Percentiles rank a stretch among this genome's conserved stretches.
Evolutionary conservation across 2,113 vertebrate genomes (phyloP).

Genomic region (Cyanocitta stelleri): DNA sequence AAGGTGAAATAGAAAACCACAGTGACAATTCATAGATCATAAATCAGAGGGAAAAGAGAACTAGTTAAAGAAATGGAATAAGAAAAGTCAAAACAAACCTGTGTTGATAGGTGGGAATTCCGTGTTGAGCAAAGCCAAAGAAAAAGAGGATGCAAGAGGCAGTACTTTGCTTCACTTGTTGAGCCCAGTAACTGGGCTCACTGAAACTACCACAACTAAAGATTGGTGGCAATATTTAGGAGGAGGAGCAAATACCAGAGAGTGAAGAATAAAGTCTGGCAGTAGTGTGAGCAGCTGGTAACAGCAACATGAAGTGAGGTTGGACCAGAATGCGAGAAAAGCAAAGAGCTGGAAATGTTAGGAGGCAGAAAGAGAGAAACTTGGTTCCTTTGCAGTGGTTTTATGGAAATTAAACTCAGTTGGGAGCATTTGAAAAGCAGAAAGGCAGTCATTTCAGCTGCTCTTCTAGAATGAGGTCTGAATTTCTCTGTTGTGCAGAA

Average conservation of each 20-base stretch:
- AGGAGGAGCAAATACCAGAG: not conserved
- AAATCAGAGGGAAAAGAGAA: not conserved
- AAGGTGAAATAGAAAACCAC: not conserved
- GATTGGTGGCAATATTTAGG: not conserved
- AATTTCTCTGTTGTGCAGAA: not conserved
- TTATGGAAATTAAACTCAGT: not conserved
- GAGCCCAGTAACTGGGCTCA: not conserved
- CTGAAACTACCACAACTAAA: not conserved
- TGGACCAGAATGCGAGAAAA: not conserved
- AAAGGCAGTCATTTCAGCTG: not conserved
- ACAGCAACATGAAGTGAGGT: not conserved
- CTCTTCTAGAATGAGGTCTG: not conserved
- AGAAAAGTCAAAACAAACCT: not conserved
- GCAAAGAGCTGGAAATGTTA: not conserved
- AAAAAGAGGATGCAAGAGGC: not conserved
- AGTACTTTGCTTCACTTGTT: not conserved
- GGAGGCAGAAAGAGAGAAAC: not conserved
- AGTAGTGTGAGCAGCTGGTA: not conserved
- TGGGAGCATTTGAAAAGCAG: not conserved
- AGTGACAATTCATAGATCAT: not conserved
- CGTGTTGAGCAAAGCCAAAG: not conserved
- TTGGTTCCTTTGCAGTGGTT: not conserved
- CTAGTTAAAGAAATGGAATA: not conserved
- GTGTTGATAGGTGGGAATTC: not conserved
- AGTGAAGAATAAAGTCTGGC: not conserved